Base-by-base conservation (phyloP, 2,113 vertebrate genomes). In the Dicentrarchus labrax region DNA sequence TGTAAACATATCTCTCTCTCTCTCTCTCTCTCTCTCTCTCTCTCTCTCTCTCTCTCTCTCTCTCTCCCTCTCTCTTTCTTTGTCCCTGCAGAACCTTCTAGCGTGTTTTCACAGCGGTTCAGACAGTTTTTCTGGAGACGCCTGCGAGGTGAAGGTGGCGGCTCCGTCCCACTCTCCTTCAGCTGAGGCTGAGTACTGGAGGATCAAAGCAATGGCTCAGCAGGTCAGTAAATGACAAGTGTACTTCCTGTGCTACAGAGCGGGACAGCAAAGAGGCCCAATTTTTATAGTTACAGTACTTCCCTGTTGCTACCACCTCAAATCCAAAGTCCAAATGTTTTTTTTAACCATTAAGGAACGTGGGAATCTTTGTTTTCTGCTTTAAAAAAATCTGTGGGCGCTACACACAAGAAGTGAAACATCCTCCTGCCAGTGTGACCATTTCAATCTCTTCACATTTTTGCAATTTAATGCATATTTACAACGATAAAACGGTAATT, bases 121-220 rank as follows among this genome's bases (percentile, higher is more conserved):
- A 0, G 98, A 99, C 91, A 97, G 96, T 91, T 98, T 98, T 68
- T 96, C 96, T 0, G 97, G 98, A 53, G 98, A 99, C 48, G 98
- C 98, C 71, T 99, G 98, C 83, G 98, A 99, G 92, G 98, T 99
- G 86, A 98, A 99, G 90, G 97, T 99, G 66, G 98, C 98, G 0
- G 98, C 98, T 0, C 98, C 98, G 0, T 97, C 97, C 8, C 95
- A 97, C 22, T 99, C 97, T 0, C 96, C 98, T 0, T 96, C 96
- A 5, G 98, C 98, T 0, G 98, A 99, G 93, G 98, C 98, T 0
- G 98, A 99, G 73, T 98, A 98, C 94, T 98, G 97, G 98, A 96
- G 98, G 94, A 98, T 99, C 94, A 96, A 96, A 87, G 98, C 98
- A 21, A 99, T 99, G 98, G 98, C 98, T 6, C 98, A 99, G 70